Conservation (phyloP, 2,797 vertebrate genomes). For the Sebastolobus alascanus region DNA sequence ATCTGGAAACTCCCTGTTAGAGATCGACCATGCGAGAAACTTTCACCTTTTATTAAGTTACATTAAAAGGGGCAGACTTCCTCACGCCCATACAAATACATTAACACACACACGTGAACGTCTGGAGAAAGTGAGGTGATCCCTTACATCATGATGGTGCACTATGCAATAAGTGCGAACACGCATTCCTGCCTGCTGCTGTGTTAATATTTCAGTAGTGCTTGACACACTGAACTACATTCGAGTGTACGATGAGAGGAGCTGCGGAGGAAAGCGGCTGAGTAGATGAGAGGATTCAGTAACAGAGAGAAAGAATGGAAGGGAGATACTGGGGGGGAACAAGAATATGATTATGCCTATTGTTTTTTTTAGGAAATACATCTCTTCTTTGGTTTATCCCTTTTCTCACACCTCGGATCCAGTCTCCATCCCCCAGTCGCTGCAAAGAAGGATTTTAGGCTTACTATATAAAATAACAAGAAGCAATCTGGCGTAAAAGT, state of each 20-base stretch:
- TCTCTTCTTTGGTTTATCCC: conserved; percentile 47
- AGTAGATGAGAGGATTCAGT: conserved; percentile 42
- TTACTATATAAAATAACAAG: conserved; percentile 67
- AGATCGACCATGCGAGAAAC: not conserved
- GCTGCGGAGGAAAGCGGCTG: conserved; percentile 48
- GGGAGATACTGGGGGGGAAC: not conserved
- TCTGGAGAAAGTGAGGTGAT: conserved; percentile 28
- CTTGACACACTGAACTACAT: conserved; percentile 87
- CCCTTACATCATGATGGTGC: conserved; percentile 44
- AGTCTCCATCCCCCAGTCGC: conserved; percentile 17
- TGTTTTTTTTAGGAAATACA: conserved; percentile 55
- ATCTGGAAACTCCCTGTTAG: conserved; percentile 5
- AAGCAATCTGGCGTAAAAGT: conserved; percentile 67
- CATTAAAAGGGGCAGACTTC: conserved; percentile 7
- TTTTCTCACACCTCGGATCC: conserved; percentile 46
- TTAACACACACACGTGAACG: not conserved
- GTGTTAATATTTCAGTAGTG: conserved; percentile 84
- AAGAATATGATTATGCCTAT: conserved; percentile 45
- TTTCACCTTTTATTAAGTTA: not conserved
- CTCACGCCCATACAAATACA: not conserved
- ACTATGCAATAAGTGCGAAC: conserved; percentile 38
- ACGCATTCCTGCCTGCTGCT: conserved; percentile 48
- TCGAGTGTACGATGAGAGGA: conserved; percentile 40
- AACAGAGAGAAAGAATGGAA: conserved; percentile 5
- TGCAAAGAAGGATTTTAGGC: conserved; percentile 65